phyloP scores from a whole-genome alignment of 2,888 invertebrate species.

The Lysandra coridon region DNA sequence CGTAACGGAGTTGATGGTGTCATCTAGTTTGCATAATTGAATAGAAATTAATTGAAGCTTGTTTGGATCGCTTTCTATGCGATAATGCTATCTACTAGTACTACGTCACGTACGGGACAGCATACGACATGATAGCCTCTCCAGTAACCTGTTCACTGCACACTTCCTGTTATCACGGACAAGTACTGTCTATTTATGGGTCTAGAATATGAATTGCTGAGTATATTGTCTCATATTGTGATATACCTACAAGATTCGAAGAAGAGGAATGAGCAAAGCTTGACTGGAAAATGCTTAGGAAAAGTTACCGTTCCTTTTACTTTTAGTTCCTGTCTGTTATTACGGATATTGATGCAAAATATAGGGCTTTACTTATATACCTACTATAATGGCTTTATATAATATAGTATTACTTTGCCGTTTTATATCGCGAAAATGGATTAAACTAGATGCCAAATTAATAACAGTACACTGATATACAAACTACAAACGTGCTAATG shows the following conservation, averaged over 20 bases:
- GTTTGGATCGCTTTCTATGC: neutral
- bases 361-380: too few species aligned
- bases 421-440: neutral
- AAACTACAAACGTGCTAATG: conserved; percentile 12
- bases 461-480: neutral
- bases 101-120: neutral
- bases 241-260: too few species aligned
- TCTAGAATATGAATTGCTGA: neutral
- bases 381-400: too few species aligned
- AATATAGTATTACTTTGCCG: too few species aligned
- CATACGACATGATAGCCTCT: neutral
- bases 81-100: neutral
- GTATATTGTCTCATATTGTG: too few species aligned
- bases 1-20: too few species aligned
- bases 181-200: conserved; percentile 1
- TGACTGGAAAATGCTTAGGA: too few species aligned
- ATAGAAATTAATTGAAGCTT: neutral
- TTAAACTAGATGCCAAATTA: neutral
- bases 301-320: too few species aligned
- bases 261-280: too few species aligned
- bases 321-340: too few species aligned
- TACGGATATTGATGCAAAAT: too few species aligned
- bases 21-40: neutral
- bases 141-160: neutral
- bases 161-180: conserved; percentile 7